Conservation (phyloP, 1,140 invertebrate species). For the Drosophila navojoa region DNA sequence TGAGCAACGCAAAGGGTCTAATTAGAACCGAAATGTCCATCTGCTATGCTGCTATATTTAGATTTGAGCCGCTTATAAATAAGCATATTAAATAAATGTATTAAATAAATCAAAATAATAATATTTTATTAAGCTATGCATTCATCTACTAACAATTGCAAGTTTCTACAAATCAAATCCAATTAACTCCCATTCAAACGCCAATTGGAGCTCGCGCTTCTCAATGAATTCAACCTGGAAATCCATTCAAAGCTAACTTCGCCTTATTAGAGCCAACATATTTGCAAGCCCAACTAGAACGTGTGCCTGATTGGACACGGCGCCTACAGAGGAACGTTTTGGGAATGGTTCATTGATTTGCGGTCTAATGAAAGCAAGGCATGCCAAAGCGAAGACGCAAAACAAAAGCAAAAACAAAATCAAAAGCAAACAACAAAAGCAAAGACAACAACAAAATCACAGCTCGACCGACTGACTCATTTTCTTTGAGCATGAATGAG, state of each 20-base stretch:
- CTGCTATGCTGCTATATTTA: no score
- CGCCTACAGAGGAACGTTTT: conserved; percentile 43
- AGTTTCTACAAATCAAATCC: no score
- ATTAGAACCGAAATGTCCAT: background rate
- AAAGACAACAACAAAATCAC: conserved; percentile 32
- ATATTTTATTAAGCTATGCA: no score
- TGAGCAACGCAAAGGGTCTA: background rate
- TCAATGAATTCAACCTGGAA: no score
- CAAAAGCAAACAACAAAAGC: conserved; percentile 17
- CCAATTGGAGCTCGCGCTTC: no score
- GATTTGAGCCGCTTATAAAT: no score
- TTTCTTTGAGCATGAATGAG: conserved; percentile 57
- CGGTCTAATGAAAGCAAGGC: conserved; percentile 29
- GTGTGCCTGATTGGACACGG: conserved; percentile 9
- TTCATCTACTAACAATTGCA: no score
- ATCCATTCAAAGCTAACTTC: background rate
- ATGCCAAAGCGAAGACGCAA: conserved; percentile 25
- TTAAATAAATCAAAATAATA: no score
- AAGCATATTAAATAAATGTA: no score
- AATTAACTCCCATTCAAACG: no score
- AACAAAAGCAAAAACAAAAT: conserved; percentile 32
- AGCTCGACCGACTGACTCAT: conserved; percentile 75
- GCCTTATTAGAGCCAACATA: background rate
- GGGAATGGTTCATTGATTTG: conserved; percentile 71
- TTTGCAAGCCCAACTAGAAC: conserved; percentile 20